These are phyloP conservation scores for Xestobium rufovillosum DNA, from an alignment of 2,888 invertebrate species.

Conservation along the genomic window DNA sequence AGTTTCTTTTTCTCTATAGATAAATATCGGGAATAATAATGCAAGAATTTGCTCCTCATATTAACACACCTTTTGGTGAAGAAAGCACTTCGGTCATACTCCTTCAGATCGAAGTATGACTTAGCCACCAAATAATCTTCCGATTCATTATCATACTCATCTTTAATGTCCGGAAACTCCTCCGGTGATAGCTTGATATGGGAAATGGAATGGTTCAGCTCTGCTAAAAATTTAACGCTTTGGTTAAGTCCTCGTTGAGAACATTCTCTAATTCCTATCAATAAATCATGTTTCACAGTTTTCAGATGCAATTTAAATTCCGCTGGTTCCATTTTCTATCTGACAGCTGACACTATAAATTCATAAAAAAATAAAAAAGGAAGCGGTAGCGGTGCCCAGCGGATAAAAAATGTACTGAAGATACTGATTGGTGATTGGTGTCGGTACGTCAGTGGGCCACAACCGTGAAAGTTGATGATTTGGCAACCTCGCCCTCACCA, in stretches of 20 bases:
- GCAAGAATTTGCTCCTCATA: slow-evolving; percentile 70
- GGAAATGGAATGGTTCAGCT: slow-evolving; percentile 70
- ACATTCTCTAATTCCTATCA: slow-evolving; percentile 63
- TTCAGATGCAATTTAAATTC: slow-evolving; percentile 47
- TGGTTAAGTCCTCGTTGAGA: slow-evolving; percentile 71
- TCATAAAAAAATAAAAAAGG: too few species aligned
- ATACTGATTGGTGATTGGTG: too few species aligned
- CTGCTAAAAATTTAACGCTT: slow-evolving; percentile 82
- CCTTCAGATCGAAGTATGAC: slow-evolving; percentile 82
- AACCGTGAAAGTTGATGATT: too few species aligned
- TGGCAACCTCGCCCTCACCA: too few species aligned
- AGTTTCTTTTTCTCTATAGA: slow-evolving; percentile 84
- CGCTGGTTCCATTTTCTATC: slow-evolving; percentile 13
- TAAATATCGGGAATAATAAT: slow-evolving; percentile 79
- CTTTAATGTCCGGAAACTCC: slow-evolving; percentile 45
- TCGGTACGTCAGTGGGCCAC: too few species aligned
- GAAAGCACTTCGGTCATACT: slow-evolving; percentile 82
- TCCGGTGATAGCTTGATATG: slow-evolving; percentile 54
- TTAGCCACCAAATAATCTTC: slow-evolving; percentile 74
- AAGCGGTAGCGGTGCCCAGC: too few species aligned
- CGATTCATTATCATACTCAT: slow-evolving; percentile 55
- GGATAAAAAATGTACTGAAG: too few species aligned
- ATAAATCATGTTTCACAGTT: slow-evolving; percentile 57
- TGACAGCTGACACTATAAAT: neutral
- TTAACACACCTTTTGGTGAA: slow-evolving; percentile 65